Evolutionary conservation across 2,113 vertebrate species (phyloP), one percentile per base, ranked within the genome.

Genomic region (Podilymbus podiceps): DNA sequence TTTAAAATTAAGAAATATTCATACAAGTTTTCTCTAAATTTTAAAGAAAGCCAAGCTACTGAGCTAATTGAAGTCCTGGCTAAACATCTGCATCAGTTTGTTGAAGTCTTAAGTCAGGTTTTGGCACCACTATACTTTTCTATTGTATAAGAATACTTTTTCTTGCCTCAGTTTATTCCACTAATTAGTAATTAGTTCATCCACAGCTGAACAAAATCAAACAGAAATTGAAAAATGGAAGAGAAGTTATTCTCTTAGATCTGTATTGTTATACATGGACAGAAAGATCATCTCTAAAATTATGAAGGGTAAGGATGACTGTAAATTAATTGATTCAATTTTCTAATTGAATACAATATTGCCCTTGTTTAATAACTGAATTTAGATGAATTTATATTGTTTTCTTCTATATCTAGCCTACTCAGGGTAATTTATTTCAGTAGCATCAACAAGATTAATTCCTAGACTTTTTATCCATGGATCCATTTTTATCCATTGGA

Each of bases 321-420:
- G 68, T 47, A 90, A 93, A 62, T 47, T 88, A 90, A 94, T 62
- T 6, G n/a, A 93, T 92, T 93, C 59, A 74, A 80, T 80, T 95
- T 95, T 84, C 80, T 56, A 95, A 94, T 94, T 92, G 88, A 95
- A 95, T 58, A 74, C 52, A 84, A 80, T 59, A 94, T 90, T 80
- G 44, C 5, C 38, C 88, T 90, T 90, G 27, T 85, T 88, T 73
- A 84, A 84, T 74, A 96, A 95, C 66, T 84, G 50, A 86, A 92
- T 96, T 78, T 77, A n/a, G 52, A 94, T 75, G 24, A 69, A 91
- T 97, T 92, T 77, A 67, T 89, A 81, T 86, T 95, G 71, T 92
- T 96, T 95, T 85, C 44, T 64, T 73, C 53, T 66, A 80, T 81
- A 95, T 74, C 38, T 77, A 80, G 63, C 25, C 79, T 83, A 59